Conservation (phyloP, 1,140 invertebrate species). For the Penaeus japonicus region DNA sequence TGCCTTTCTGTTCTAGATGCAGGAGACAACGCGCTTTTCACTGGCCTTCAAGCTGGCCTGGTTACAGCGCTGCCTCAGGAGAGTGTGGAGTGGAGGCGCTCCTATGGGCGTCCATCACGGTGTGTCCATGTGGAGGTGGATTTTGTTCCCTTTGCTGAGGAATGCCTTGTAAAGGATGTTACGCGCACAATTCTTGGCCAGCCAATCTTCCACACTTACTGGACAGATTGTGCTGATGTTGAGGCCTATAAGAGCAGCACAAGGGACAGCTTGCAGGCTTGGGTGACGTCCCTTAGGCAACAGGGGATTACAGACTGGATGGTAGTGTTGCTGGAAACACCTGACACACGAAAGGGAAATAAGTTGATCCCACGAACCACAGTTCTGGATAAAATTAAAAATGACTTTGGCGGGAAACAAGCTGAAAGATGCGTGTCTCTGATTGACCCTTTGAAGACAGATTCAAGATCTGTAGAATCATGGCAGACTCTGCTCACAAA, state of each 20-base stretch:
- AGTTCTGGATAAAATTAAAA: constrained; percentile 92
- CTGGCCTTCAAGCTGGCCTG: constrained; percentile 78
- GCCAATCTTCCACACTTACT: constrained; percentile 93
- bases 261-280: constrained; percentile 86
- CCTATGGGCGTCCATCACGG: constrained; percentile 78
- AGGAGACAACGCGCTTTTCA: constrained; percentile 87
- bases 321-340: constrained; percentile 90
- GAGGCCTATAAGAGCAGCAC: constrained; percentile 87
- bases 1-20: constrained; percentile 72
- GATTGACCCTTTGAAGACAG: constrained; percentile 87
- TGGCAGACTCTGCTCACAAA: constrained; percentile 85
- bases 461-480: constrained; percentile 86
- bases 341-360: constrained; percentile 89
- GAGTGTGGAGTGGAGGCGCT: constrained; percentile 87
- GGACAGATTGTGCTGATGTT: constrained; percentile 92
- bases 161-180: constrained; percentile 67
- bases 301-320: constrained; percentile 89
- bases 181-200: constrained; percentile 74
- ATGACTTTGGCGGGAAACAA: constrained; percentile 91
- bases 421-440: constrained; percentile 84
- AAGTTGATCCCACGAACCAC: constrained; percentile 91
- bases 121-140: constrained; percentile 81
- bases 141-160: constrained; percentile 78
- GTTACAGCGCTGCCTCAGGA: constrained; percentile 83
- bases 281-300: constrained; percentile 80